Evolutionary conservation across 2,797 vertebrate genomes (phyloP).

Genomic region (Choloepus didactylus): DNA sequence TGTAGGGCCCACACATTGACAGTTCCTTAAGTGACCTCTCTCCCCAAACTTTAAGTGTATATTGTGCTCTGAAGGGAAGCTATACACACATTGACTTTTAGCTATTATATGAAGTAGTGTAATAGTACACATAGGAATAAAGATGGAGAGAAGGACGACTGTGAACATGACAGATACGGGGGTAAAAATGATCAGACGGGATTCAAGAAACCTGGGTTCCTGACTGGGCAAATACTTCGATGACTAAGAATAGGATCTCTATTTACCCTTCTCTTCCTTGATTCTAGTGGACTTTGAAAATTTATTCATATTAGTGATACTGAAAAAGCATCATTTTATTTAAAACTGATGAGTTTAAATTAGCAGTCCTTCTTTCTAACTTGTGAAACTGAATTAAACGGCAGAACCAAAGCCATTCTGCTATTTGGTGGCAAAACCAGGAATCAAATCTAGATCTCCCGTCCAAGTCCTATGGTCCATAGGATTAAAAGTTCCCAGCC

Average conservation of each 20-base stretch:
- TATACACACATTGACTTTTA: not conserved
- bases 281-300: not conserved
- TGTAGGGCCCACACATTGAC: not conserved
- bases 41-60: not conserved
- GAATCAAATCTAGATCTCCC: not conserved
- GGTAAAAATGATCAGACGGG: not conserved
- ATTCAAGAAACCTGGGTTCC: not conserved
- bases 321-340: not conserved
- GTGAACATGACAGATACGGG: not conserved
- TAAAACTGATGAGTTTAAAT: not conserved
- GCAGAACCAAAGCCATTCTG: not conserved
- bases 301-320: not conserved
- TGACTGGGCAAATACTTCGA: not conserved
- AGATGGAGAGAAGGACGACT: not conserved
- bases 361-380: not conserved
- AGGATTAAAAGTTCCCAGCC: not conserved
- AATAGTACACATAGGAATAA: not conserved
- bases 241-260: not conserved
- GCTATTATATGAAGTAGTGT: not conserved
- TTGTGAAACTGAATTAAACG: not conserved
- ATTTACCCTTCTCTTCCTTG: not conserved
- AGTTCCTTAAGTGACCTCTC: not conserved
- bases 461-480: too few species aligned
- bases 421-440: not conserved
- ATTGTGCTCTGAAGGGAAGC: not conserved